Evolutionary conservation across 2,888 invertebrate genomes (phyloP).

Genomic region (Metopia argyrocephala): DNA sequence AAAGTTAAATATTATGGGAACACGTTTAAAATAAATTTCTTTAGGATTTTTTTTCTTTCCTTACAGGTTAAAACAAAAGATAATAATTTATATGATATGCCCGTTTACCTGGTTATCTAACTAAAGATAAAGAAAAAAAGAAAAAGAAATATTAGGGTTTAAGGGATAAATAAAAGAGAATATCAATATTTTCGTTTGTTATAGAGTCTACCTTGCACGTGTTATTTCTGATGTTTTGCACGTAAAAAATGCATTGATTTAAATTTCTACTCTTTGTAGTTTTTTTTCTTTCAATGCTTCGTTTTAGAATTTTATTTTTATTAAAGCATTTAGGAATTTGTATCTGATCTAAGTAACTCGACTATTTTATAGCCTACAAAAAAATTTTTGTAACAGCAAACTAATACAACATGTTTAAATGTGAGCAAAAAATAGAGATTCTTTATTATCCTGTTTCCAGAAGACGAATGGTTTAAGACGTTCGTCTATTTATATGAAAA

Average conservation of each 20-base stretch:
- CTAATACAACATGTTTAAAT: too few relatives aligned
- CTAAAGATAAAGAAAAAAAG: not conserved
- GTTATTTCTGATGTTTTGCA: conserved; percentile 7
- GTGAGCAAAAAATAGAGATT: too few relatives aligned
- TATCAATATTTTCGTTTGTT: conserved; percentile 40
- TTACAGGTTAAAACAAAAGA: conserved; percentile 23
- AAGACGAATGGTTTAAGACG: too few relatives aligned
- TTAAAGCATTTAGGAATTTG: not conserved
- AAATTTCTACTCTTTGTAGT: not conserved
- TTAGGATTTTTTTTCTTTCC: too few relatives aligned
- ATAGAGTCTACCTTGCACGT: conserved; percentile 22
- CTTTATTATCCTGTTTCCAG: too few relatives aligned
- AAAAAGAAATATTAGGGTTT: not conserved
- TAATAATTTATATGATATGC: not conserved
- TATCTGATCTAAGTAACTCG: too few relatives aligned
- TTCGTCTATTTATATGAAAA: too few relatives aligned
- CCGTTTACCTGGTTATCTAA: not conserved
- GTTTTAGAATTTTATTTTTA: not conserved
- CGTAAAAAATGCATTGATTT: conserved; percentile 42
- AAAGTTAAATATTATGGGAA: too few relatives aligned
- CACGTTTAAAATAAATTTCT: too few relatives aligned
- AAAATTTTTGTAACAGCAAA: too few relatives aligned
- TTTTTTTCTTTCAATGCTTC: conserved; percentile 32
- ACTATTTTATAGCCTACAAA: too few relatives aligned
- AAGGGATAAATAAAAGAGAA: not conserved